Conservation (phyloP, 2,888 invertebrate species). For the Sphinx pinastri region DNA sequence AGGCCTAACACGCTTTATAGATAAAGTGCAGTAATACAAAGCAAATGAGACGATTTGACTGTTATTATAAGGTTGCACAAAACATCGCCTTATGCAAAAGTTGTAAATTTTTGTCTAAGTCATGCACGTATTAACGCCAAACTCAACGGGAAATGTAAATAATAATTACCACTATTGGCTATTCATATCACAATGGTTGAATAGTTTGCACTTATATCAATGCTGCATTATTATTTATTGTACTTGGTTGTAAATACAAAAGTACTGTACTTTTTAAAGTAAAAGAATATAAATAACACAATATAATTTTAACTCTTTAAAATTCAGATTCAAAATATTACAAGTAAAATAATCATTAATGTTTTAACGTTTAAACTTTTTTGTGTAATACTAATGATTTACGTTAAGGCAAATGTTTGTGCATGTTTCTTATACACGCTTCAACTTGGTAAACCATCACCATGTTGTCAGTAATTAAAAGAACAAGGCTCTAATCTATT, state of each 20-base stretch:
- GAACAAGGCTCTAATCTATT: constrained; percentile 50
- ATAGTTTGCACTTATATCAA: not conserved
- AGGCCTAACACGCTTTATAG: no score
- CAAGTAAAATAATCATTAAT: no score
- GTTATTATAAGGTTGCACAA: not conserved
- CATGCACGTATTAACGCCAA: not conserved
- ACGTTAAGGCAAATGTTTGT: no score
- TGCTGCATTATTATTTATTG: not conserved
- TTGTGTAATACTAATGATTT: no score
- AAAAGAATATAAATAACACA: not conserved
- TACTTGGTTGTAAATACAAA: not conserved
- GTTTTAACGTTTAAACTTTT: no score
- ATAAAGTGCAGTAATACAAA: no score
- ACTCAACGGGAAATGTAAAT: not conserved
- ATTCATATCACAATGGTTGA: not conserved
- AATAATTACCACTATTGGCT: not conserved
- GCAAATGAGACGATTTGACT: no score
- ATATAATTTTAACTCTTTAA: no score
- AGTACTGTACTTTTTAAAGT: no score
- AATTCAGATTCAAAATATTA: no score
- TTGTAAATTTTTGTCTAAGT: not conserved
- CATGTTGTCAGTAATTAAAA: constrained; percentile 59
- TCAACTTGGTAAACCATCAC: constrained; percentile 38
- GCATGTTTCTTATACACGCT: constrained; percentile 37
- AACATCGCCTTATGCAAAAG: not conserved